Evolutionary conservation across 1,140 invertebrate genomes (phyloP).

Genomic region (Orchesella cincta): DNA sequence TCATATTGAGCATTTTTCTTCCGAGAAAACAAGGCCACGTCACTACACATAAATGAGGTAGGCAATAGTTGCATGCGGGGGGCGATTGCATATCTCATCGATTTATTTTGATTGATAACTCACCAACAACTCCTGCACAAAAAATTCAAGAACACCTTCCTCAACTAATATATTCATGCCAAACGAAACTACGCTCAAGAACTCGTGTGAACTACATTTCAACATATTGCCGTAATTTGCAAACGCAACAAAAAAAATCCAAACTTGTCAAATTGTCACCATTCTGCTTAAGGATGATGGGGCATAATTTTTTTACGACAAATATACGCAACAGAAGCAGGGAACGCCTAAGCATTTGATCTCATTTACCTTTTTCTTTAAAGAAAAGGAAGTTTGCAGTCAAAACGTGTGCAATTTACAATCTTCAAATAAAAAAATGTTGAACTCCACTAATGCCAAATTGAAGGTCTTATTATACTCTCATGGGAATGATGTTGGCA

Average conservation of each 20-base stretch:
- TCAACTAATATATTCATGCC: not conserved
- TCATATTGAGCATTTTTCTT: not conserved
- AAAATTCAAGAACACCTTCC: not conserved
- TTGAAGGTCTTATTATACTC: not conserved
- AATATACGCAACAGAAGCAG: too few species aligned
- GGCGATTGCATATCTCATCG: not conserved
- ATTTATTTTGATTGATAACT: not conserved
- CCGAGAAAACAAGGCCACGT: slow-evolving; percentile 3
- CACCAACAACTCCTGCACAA: not conserved
- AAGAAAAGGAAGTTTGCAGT: too few species aligned
- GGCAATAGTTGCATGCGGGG: not conserved
- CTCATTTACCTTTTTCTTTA: not conserved
- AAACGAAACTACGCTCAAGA: not conserved
- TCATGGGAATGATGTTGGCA: not conserved
- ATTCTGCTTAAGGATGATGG: not conserved
- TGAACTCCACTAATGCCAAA: too few species aligned
- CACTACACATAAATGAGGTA: not conserved
- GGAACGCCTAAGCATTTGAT: not conserved
- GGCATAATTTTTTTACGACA: not conserved
- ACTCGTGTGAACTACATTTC: not conserved
- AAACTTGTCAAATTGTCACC: not conserved
- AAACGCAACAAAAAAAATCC: not conserved
- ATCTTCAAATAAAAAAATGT: too few species aligned
- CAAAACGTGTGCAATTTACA: too few species aligned
- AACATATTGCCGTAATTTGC: not conserved